Base-by-base conservation (phyloP, 1,140 invertebrate genomes). In the Rhopalosiphum maidis region DNA sequence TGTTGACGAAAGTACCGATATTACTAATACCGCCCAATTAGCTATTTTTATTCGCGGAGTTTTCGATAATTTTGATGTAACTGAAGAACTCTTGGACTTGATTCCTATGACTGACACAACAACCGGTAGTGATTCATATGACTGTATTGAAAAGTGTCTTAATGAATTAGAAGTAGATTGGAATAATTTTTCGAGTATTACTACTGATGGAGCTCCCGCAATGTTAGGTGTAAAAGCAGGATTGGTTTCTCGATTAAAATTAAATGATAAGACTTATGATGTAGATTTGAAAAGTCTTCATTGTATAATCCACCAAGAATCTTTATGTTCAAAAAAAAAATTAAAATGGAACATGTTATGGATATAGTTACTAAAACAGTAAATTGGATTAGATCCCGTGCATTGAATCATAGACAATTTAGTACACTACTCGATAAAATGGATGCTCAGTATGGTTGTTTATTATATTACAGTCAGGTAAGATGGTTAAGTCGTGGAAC, bases 101-200 rank as follows among this genome's bases (percentile, higher is more conserved):
- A 87, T 87, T 87, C 43, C 43, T 87, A 51, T 87, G 46, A 87
- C 86, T 87, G 46, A 87, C 86, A 87, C 86, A 6, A 87, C 86
- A 87, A 87, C 86, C 2, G 30, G 46, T 15, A 87, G 46, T 51
- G 86, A 51, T 87, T 87, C 51, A 87, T 87, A 87, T 87, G 7
- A 87, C 7, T 51, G 86, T 87, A 46, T 87, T 0, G 86, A 87
- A 8, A 87, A 87, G 7, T 87, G 46, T 87, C 86, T 87, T 51
- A 87, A 87, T 51, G 86, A 51, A 87, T 87, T 87, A 87, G 46
- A 87, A 51, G 86, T 87, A 87, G 86, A 87, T 87, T 51, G 86
- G 86, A 87, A 48, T 15, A 87, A 0, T 3, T 87, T 87, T 87
- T 87, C 86, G 7, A 87, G 86, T 87, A 87, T 87, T 6, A 87